Conservation (phyloP, 2,797 vertebrate genomes). For the Perdix hodgsoniae region DNA sequence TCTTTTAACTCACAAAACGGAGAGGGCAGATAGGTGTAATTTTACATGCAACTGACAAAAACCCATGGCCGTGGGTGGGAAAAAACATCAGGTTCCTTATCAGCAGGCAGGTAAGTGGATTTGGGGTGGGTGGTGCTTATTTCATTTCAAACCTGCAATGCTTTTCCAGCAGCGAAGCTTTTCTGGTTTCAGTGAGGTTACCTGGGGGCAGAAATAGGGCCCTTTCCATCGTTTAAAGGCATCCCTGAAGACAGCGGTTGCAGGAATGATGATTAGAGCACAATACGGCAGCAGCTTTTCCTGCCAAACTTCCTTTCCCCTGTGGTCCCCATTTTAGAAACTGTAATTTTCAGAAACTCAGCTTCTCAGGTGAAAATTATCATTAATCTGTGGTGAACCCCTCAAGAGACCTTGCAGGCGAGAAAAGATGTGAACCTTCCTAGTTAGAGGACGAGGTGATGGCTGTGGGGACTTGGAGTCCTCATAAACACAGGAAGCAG, state of each 20-base stretch:
- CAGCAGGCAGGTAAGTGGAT: neutral
- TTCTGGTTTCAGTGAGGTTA: neutral
- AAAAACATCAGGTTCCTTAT: neutral
- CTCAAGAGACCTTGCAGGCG: neutral
- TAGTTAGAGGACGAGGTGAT: neutral
- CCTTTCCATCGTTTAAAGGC: neutral
- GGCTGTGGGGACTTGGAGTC: neutral
- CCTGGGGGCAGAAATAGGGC: neutral
- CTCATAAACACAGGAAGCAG: accelerated
- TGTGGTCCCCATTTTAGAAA: neutral
- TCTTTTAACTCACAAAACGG: neutral
- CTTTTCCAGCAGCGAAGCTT: neutral
- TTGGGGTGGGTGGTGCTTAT: neutral
- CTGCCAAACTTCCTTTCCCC: neutral
- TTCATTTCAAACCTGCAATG: neutral
- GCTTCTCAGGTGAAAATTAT: neutral
- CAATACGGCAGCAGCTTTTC: neutral
- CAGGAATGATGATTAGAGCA: neutral
- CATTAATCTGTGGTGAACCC: neutral
- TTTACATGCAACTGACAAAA: neutral
- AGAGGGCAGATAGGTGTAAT: neutral
- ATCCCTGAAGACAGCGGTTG: neutral
- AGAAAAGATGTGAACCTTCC: neutral
- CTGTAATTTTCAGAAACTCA: neutral
- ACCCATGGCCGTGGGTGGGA: neutral